phyloP scores from a whole-genome alignment of 2,113 vertebrate genomes.

The Poeciliopsis occidentalis region DNA sequence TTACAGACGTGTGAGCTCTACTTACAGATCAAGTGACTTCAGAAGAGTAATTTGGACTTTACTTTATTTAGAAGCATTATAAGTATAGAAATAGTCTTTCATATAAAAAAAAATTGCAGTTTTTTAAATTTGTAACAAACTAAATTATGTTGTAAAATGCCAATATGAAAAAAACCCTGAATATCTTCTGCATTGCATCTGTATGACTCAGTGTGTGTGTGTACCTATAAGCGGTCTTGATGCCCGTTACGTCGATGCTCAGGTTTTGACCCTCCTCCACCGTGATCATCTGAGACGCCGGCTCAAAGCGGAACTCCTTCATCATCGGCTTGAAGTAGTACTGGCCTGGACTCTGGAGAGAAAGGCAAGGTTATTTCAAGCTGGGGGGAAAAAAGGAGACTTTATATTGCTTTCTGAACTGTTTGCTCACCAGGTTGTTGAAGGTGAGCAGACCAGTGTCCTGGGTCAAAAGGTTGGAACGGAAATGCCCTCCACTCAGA shows the following conservation, averaged over 20 bases:
- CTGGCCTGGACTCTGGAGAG: slow-evolving; percentile 92
- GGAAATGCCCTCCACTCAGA: slow-evolving; percentile 93
- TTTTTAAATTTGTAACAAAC: too few relatives aligned
- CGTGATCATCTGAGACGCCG: slow-evolving; percentile 95
- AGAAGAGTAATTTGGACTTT: too few relatives aligned
- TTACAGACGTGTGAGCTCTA: too few relatives aligned
- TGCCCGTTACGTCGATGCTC: slow-evolving; percentile 88
- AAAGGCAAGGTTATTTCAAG: neutral
- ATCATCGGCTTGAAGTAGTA: slow-evolving; percentile 99
- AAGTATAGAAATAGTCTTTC: too few relatives aligned
- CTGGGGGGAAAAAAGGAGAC: neutral
- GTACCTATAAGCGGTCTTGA: slow-evolving; percentile 86
- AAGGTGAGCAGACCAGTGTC: slow-evolving; percentile 94
- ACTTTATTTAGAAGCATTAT: too few relatives aligned
- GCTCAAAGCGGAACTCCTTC: slow-evolving; percentile 98
- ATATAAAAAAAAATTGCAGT: too few relatives aligned
- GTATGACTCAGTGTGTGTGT: neutral
- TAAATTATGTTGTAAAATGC: neutral
- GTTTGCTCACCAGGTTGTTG: slow-evolving; percentile 88
- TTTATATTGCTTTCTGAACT: neutral
- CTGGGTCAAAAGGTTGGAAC: slow-evolving; percentile 95
- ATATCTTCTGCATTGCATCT: neutral
- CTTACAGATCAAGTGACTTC: too few relatives aligned
- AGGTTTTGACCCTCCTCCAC: slow-evolving; percentile 95
- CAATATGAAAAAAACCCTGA: neutral